Evolutionary conservation across 2,888 invertebrate species (phyloP).

Genomic region (Malthinus seriepunctatus): DNA sequence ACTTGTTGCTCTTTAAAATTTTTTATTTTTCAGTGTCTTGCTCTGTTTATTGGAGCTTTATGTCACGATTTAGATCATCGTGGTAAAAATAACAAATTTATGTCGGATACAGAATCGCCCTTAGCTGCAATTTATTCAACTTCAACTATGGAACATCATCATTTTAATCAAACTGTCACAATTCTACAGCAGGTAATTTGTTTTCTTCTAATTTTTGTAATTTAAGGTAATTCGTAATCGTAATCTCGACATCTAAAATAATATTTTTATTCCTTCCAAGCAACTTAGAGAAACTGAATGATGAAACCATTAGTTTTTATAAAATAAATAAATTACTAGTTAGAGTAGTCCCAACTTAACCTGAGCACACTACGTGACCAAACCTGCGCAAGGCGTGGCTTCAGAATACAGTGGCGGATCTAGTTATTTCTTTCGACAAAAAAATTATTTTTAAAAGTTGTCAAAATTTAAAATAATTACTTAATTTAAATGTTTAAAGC

Average conservation of each 20-base stretch:
- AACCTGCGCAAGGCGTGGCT: no score
- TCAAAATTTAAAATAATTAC: no score
- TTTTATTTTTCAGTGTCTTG: slow-evolving; percentile 64
- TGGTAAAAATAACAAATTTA: slow-evolving; percentile 85
- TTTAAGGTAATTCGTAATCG: not conserved
- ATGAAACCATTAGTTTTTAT: no score
- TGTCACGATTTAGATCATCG: slow-evolving; percentile 88
- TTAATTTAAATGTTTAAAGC: no score
- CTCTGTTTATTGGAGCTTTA: slow-evolving; percentile 77
- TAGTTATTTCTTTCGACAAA: no score
- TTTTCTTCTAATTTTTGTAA: no score
- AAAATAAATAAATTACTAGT: not conserved
- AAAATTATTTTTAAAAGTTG: no score
- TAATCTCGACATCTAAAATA: not conserved
- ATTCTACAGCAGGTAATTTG: slow-evolving; percentile 73
- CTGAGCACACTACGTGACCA: no score
- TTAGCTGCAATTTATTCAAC: slow-evolving; percentile 84
- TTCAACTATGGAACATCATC: slow-evolving; percentile 86
- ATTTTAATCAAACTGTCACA: slow-evolving; percentile 86
- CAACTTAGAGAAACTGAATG: no score
- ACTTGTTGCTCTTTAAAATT: no score
- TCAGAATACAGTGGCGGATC: no score
- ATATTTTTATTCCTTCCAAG: not conserved
- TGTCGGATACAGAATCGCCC: slow-evolving; percentile 81
- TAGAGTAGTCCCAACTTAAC: no score